Evolutionary conservation across 2,888 invertebrate species (phyloP).

Genomic region (Nycteola revayana): DNA sequence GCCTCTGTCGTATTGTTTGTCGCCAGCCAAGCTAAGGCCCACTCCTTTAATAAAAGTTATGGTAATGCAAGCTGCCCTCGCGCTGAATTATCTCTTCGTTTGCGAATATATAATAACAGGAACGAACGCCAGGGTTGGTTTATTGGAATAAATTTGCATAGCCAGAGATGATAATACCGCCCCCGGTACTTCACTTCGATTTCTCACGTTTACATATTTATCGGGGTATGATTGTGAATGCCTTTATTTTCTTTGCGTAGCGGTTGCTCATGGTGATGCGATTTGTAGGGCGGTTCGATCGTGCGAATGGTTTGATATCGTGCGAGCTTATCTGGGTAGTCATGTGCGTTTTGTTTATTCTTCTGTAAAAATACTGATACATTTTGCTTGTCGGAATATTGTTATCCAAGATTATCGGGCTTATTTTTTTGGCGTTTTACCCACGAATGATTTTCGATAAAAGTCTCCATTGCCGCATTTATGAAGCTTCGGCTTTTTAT

Average conservation of each 20-base stretch:
- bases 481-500: too few relatives aligned
- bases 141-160: conserved; percentile 82
- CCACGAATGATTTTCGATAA: too few relatives aligned
- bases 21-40: conserved; percentile 49
- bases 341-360: too few relatives aligned
- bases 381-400: too few relatives aligned
- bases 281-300: conserved; percentile 9
- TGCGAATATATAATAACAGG: conserved; percentile 80
- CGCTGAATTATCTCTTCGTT: conserved; percentile 79
- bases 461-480: too few relatives aligned
- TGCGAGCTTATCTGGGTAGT: too few relatives aligned
- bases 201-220: conserved; percentile 77
- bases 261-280: conserved; percentile 33
- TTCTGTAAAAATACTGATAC: too few relatives aligned
- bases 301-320: conserved; percentile 1
- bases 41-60: conserved; percentile 81
- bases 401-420: too few relatives aligned
- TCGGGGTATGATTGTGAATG: conserved; percentile 62
- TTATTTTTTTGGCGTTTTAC: too few relatives aligned
- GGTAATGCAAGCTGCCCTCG: conserved; percentile 69
- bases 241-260: conserved; percentile 39
- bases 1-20: conserved; percentile 67
- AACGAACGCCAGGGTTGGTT: conserved; percentile 62
- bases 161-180: conserved; percentile 66
- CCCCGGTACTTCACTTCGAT: conserved; percentile 61